A percentile compares a stretch with the other conserved stretches of the same genome.
Evolutionary conservation across 1,140 invertebrate species (phyloP).

Genomic region (Bacillus rossius): DNA sequence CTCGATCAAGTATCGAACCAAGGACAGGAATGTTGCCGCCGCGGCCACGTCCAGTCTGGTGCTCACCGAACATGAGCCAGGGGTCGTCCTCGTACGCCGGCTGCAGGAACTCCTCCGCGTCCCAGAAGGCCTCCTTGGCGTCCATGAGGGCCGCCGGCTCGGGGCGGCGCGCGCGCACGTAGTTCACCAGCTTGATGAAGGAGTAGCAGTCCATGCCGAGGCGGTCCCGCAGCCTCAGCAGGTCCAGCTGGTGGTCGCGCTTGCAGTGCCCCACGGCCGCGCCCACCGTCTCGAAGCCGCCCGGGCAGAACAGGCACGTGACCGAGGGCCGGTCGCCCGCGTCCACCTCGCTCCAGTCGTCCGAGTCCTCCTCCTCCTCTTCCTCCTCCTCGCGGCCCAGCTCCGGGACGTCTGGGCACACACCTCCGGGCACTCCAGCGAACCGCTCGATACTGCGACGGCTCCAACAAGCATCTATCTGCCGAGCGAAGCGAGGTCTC

Average conservation of each 20-base stretch:
- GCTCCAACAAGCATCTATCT: too few species aligned
- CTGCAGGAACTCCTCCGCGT: conserved; percentile 69
- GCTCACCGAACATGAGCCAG: conserved; percentile 75
- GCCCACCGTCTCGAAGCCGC: conserved; percentile 37
- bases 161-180: conserved; percentile 60
- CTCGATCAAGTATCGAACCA: too few species aligned
- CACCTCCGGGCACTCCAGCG: too few species aligned
- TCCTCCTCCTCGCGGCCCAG: conserved; percentile 28
- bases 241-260: conserved; percentile 59
- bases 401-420: conserved; percentile 5
- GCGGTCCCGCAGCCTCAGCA: conserved; percentile 58
- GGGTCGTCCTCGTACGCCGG: conserved; percentile 70
- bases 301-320: conserved; percentile 52
- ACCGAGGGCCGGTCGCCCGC: conserved; percentile 32
- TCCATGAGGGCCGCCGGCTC: conserved; percentile 50
- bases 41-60: too few species aligned
- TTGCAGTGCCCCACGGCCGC: conserved; percentile 47
- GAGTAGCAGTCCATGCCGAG: conserved; percentile 76
- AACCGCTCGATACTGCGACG: too few species aligned
- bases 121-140: conserved; percentile 52
- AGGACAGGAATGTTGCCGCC: too few species aligned
- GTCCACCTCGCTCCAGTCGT: conserved; percentile 48
- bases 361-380: conserved; percentile 41
- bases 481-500: too few species aligned
- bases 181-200: conserved; percentile 87